These are phyloP conservation scores for Amphimedon queenslandica DNA, from an alignment of 37 sponge, comb jelly and placozoan species.

Conservation along the genomic window DNA sequence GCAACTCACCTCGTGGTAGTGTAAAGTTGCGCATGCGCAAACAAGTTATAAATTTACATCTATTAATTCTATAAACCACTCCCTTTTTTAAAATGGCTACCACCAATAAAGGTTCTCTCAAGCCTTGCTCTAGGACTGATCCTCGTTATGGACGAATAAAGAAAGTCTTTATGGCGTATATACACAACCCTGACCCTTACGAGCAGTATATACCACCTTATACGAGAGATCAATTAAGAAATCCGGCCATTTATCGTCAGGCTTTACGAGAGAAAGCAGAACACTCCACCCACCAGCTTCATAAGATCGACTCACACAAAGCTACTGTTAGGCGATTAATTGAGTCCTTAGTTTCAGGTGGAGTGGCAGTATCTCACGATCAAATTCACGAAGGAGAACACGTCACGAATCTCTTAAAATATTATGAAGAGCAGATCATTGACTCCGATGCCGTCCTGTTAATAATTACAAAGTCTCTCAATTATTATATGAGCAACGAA, in stretches of 20 bases:
- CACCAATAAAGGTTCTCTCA: not conserved
- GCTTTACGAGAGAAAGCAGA: not conserved
- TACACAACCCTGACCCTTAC: constrained; percentile 38
- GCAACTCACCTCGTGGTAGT: too few species aligned
- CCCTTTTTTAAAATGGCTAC: too few species aligned
- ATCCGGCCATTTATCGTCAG: not conserved
- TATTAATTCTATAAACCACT: too few species aligned
- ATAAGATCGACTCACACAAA: constrained; percentile 1
- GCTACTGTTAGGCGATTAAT: constrained; percentile 12
- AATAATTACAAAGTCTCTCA: constrained; percentile 45
- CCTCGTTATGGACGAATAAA: not conserved
- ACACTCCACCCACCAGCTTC: not conserved
- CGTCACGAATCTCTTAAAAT: constrained; percentile 8
- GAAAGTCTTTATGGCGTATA: constrained; percentile 45
- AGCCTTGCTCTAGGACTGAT: not conserved
- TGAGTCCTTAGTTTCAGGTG: constrained; percentile 1
- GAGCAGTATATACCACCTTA: constrained; percentile 7
- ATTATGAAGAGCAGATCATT: constrained; percentile 39
- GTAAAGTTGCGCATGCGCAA: too few species aligned
- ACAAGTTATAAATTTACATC: too few species aligned
- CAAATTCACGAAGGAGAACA: constrained; percentile 5
- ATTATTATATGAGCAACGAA: constrained; percentile 37
- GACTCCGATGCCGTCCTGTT: constrained; percentile 44
- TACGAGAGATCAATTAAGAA: not conserved
- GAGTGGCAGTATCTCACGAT: constrained; percentile 32